Base-by-base conservation (phyloP, 1,140 invertebrate genomes). In the Meloidogyne exigua region DNA sequence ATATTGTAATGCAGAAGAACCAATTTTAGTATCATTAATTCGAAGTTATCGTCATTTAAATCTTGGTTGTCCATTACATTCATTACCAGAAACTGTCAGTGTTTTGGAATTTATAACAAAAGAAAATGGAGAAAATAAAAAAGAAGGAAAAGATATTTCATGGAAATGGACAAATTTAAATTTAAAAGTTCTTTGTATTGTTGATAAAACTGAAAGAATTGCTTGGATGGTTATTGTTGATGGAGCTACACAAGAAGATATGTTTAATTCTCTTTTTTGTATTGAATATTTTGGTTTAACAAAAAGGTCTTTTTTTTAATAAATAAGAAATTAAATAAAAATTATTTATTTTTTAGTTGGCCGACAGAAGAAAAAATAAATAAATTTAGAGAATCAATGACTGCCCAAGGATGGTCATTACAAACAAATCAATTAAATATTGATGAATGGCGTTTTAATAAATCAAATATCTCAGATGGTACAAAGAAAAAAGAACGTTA, bases 371-470 rank as follows among this genome's bases (percentile, higher is more conserved):
- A 15, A 67, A 66, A 28, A 23, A 26, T 69, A 36, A 21, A 9
- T n/a, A 44, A 39, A 71, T 69, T 81, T 79, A 21, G 57, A 49
- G 63, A 75, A 18, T 63, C 28, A 49, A 70, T 82, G 76, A 15
- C 49, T 49, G 32, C 5, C 1, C 18, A 25, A 36, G 69, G 75
- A n/a, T 82, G 76, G 76, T 44, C 70, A 23, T 49, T 82, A 25
- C 57, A 75, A 28, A 57, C 71, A 12, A 66, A 76, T 67, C 80
- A 82, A 36, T 65, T 82, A 12, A 63, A 73, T 70, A 72, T 73
- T 28, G 80, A 82, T 67, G 76, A 82, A 64, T 82, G 80, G 80
- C 62, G 80, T 26, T 82, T 64, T 78, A 62, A 49, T 23, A 65
- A 62, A 42, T 57, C 18, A 57, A 57, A 57, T 57, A n/a, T n/a